Evolutionary conservation across 2,888 invertebrate genomes (phyloP), one percentile per base, ranked within the genome.

Genomic region (Acrobasis repandana): DNA sequence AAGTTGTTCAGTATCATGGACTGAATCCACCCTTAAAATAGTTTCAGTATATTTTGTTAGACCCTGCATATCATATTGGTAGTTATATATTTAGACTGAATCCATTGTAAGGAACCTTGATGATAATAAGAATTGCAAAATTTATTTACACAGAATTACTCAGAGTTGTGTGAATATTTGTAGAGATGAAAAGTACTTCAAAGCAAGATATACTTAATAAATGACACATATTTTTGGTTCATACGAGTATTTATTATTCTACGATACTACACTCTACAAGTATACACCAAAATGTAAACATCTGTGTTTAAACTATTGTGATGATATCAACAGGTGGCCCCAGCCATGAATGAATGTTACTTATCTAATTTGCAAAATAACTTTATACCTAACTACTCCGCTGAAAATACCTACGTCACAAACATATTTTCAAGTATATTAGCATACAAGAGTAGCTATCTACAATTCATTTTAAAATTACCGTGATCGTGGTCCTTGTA

Each of bases 401-500:
- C 51, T 63, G 48, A 60, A 60, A 51, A 46, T 28, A 28, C 28
- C 6, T 34, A 61, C 58, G 61, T 58, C 61, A 58, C 48, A 54
- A 49, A 49, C 36, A 56, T 43, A 36, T 56, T 36, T 47, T 33
- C 34, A 61, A 56, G 36, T 38, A 28, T 49, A 50, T 50, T 48
- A 38, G 18, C 58, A 56, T 54, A 60, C 43, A 20, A 34, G 14
- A 36, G 38, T 50, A 48, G 10, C 3, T 14, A 43, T 11, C 14
- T 43, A 43, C 11, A n/a, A 4, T 4, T 43, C 14, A 43, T 14
- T n/a, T 43, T 43, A 43, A 14, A 43, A 4, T 43, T 11, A 38
- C 14, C 38, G 38, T 38, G 38, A 0, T 14, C 14, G 43, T 14
- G 43, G 14, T 14, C 43, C n/a, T 33, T 54, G 54, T 61, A 54